These are phyloP conservation scores for Acronicta leporina DNA, from an alignment of 2,888 invertebrate species.

Conservation along the genomic window DNA sequence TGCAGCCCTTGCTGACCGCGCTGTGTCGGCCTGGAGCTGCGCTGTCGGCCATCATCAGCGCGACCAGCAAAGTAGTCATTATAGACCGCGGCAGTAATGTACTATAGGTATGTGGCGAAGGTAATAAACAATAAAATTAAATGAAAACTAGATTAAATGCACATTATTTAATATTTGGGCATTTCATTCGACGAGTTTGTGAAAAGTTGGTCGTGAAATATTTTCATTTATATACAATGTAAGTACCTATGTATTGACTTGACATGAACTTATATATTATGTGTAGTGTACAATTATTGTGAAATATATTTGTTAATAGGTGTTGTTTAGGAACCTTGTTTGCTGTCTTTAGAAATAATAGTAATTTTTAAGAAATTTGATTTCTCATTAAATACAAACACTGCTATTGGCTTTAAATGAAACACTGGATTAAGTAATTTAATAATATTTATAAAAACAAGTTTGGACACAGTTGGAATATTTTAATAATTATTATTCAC, in stretches of 20 bases:
- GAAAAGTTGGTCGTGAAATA: slow-evolving; percentile 28
- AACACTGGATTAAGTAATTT: slow-evolving; percentile 39
- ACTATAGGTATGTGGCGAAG: slow-evolving; percentile 24
- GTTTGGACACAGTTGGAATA: slow-evolving; percentile 46
- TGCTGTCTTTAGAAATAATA: slow-evolving; percentile 31
- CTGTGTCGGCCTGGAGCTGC: too few relatives aligned
- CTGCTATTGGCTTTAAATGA: slow-evolving; percentile 34
- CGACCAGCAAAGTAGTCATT: too few relatives aligned
- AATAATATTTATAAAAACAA: slow-evolving; percentile 47
- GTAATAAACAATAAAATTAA: slow-evolving; percentile 23
- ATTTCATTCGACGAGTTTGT: slow-evolving; percentile 32
- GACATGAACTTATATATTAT: slow-evolving; percentile 30
- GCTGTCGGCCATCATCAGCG: too few relatives aligned
- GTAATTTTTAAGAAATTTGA: slow-evolving; percentile 5
- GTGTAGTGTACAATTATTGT: slow-evolving; percentile 52
- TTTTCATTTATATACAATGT: slow-evolving; percentile 25
- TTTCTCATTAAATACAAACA: slow-evolving; percentile 11
- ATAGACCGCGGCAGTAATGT: too few relatives aligned
- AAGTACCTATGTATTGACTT: slow-evolving; percentile 33
- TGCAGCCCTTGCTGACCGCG: too few relatives aligned
- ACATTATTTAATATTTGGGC: slow-evolving; percentile 38
- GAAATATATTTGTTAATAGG: slow-evolving; percentile 53
- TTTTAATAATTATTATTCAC: slow-evolving; percentile 38
- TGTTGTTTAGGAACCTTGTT: slow-evolving; percentile 44
- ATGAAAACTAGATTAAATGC: slow-evolving; percentile 39